These are phyloP conservation scores for Hedychridium roseum DNA, from an alignment of 2,888 invertebrate species.

Conservation along the genomic window DNA sequence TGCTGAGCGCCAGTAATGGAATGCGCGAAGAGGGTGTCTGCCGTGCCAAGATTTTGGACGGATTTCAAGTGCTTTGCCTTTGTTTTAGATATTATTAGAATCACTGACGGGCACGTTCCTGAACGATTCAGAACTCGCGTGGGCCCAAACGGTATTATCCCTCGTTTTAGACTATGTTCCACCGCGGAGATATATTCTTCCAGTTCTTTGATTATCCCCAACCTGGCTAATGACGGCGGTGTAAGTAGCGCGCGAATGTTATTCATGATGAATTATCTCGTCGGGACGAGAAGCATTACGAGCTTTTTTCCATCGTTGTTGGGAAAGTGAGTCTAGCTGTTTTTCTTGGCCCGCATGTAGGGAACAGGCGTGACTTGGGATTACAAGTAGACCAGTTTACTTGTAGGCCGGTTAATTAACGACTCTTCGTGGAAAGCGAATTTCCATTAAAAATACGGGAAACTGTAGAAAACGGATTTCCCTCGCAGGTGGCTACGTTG, in stretches of 20 bases:
- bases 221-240: too few species aligned
- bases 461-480: too few species aligned
- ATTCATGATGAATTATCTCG: constrained; percentile 9
- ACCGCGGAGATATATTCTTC: constrained; percentile 3
- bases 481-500: too few species aligned
- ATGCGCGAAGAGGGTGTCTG: constrained; percentile 2
- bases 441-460: too few species aligned
- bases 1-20: constrained; percentile 1
- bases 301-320: constrained; percentile 19
- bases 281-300: constrained; percentile 17
- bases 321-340: constrained; percentile 36
- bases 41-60: constrained; percentile 19
- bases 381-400: too few species aligned
- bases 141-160: constrained; percentile 6
- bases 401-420: too few species aligned
- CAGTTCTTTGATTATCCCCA: too few species aligned
- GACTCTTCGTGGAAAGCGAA: too few species aligned
- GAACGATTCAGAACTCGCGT: constrained; percentile 12
- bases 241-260: constrained; percentile 14
- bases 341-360: too few species aligned
- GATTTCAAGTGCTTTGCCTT: constrained; percentile 21
- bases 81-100: constrained; percentile 33
- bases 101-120: constrained; percentile 9
- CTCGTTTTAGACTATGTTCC: too few species aligned
- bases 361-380: too few species aligned